Conservation (phyloP, 1,140 invertebrate genomes). For the Planococcus citri region DNA sequence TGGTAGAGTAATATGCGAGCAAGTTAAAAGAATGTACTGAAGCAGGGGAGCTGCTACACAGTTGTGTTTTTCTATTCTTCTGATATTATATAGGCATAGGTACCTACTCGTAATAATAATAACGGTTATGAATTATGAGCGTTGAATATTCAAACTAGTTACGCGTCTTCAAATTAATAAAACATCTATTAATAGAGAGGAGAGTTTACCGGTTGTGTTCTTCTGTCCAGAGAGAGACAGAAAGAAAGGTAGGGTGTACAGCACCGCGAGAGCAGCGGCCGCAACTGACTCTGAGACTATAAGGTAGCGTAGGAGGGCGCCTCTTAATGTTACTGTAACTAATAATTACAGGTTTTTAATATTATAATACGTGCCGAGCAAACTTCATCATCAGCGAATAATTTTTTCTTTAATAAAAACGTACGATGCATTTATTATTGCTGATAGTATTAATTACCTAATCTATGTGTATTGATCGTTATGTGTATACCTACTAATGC, state of each 20-base stretch:
- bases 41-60: background rate
- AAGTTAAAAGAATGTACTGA: background rate
- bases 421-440: too few species aligned
- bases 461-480: too few species aligned
- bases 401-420: background rate
- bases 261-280: too few species aligned
- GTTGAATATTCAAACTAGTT: background rate
- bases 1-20: background rate
- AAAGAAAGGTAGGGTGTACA: too few species aligned
- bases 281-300: background rate
- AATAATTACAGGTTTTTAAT: background rate
- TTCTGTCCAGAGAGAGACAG: too few species aligned
- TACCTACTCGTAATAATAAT: background rate
- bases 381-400: background rate
- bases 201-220: background rate
- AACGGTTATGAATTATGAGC: background rate
- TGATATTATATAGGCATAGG: too few species aligned
- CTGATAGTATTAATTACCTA: too few species aligned
- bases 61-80: background rate
- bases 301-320: background rate
- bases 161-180: conserved; percentile 7
- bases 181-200: background rate
- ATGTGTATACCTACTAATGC: too few species aligned
- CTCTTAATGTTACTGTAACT: background rate
- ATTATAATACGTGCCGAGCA: background rate